These are phyloP conservation scores for Sparidentex hasta DNA, from an alignment of 2,797 vertebrate genomes.

Conservation along the genomic window DNA sequence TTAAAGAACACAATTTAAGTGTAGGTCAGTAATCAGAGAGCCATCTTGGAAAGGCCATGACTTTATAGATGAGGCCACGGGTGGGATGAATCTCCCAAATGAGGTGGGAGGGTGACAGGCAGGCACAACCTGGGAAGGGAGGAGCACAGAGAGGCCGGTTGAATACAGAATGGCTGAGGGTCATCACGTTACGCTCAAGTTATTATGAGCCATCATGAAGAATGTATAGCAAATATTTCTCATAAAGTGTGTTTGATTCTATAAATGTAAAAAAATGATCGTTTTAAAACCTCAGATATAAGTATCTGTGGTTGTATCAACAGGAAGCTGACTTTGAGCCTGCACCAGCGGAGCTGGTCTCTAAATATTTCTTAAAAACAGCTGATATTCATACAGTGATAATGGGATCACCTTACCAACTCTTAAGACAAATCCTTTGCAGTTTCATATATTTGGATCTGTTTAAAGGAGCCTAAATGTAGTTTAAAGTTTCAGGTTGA, in stretches of 20 bases:
- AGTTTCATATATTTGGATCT: background rate
- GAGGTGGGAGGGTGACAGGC: too few relatives aligned
- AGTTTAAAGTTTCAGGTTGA: too few relatives aligned
- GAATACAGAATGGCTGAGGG: too few relatives aligned
- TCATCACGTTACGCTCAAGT: too few relatives aligned
- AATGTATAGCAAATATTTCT: background rate
- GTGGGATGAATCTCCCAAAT: too few relatives aligned
- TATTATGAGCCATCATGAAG: background rate
- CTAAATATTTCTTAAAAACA: background rate
- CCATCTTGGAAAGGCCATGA: too few relatives aligned
- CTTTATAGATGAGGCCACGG: too few relatives aligned
- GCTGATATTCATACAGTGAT: background rate
- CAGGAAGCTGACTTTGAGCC: background rate
- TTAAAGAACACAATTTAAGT: too few relatives aligned
- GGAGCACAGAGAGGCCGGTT: too few relatives aligned
- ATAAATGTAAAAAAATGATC: background rate
- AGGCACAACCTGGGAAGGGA: too few relatives aligned
- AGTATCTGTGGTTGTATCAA: background rate
- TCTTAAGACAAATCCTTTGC: background rate
- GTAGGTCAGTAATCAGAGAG: too few relatives aligned
- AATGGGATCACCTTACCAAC: background rate
- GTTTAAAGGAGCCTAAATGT: background rate
- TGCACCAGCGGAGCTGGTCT: constrained; percentile 23
- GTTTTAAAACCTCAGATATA: background rate
- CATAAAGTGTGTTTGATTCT: background rate